These are phyloP conservation scores for Melitaea cinxia DNA, from an alignment of 1,140 invertebrate species.

Conservation along the genomic window DNA sequence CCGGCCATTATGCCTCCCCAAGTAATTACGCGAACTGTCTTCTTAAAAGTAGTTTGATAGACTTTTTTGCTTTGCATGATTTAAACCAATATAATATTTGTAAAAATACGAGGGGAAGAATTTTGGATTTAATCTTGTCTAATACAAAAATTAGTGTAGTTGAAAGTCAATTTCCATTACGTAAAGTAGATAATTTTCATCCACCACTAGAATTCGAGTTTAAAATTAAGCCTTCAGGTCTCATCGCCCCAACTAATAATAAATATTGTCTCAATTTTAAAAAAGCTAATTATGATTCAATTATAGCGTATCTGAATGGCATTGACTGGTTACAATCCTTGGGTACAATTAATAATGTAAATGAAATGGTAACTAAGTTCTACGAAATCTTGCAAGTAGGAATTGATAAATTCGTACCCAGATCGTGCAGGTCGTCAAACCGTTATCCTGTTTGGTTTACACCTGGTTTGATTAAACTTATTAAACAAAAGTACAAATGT, in stretches of 20 bases:
- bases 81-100: not conserved
- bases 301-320: not conserved
- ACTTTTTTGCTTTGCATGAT: not conserved
- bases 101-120: no score
- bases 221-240: not conserved
- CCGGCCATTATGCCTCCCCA: not conserved
- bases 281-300: not conserved
- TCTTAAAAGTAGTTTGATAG: no score
- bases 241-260: not conserved
- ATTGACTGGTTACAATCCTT: not conserved
- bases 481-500: no score
- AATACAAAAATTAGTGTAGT: not conserved
- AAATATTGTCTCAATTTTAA: not conserved
- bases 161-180: conserved; percentile 1
- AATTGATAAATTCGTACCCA: no score
- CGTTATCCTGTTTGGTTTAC: no score
- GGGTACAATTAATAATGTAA: not conserved
- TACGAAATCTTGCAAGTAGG: no score
- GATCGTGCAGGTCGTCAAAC: no score
- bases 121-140: not conserved
- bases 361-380: no score
- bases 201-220: not conserved
- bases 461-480: no score
- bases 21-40: no score
- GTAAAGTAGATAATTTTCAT: not conserved